Percentiles rank a stretch among this genome's conserved stretches.
Conservation (phyloP, 2,113 vertebrate species). For the Sakesphorus luctuosus region DNA sequence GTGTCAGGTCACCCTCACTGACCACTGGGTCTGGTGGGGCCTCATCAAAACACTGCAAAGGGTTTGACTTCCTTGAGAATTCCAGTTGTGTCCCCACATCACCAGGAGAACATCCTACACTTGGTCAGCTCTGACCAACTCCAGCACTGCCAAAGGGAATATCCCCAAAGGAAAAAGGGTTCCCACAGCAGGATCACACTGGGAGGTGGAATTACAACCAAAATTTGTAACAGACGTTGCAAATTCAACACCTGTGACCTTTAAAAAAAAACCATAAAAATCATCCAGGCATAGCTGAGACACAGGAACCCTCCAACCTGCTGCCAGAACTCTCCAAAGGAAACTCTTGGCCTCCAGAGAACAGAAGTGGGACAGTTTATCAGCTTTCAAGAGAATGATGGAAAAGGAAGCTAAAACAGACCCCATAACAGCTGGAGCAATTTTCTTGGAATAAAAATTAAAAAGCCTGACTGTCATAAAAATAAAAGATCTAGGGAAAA, state of each 20-base stretch:
- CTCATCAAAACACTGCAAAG: background rate
- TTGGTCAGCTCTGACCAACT: background rate
- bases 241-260: background rate
- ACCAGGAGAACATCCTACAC: accelerated
- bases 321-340: background rate
- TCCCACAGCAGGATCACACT: background rate
- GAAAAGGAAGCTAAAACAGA: background rate
- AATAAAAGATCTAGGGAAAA: constrained; percentile 46
- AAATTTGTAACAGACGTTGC: background rate
- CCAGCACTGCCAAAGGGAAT: background rate
- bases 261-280: background rate
- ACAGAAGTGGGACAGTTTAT: background rate
- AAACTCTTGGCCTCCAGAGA: background rate
- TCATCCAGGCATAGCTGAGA: background rate
- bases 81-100: background rate
- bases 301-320: background rate
- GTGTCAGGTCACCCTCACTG: background rate
- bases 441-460: constrained; percentile 62
- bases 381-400: background rate
- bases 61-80: background rate
- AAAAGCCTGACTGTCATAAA: constrained; percentile 55
- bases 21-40: background rate
- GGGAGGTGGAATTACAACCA: background rate
- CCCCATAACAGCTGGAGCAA: constrained; percentile 16
- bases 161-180: background rate